phyloP scores from a whole-genome alignment of 2,888 invertebrate species.

The Pammene aurita region DNA sequence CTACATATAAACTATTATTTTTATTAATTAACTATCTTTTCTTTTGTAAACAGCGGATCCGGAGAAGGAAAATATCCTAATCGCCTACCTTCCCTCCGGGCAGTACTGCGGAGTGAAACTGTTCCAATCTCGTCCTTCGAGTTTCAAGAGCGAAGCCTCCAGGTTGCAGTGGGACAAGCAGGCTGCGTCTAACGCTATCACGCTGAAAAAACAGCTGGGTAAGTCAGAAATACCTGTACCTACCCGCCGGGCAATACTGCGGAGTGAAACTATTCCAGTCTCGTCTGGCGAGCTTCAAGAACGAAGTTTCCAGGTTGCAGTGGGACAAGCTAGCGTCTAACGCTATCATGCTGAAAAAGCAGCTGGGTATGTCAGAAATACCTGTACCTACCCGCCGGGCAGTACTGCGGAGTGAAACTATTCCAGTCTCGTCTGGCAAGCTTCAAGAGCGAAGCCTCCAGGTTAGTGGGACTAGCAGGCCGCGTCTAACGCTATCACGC shows the following conservation, averaged over 20 bases:
- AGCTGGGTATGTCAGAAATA: conserved; percentile 66
- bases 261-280: conserved; percentile 86
- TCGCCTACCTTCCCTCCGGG: conserved; percentile 84
- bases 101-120: conserved; percentile 87
- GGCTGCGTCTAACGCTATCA: conserved; percentile 84
- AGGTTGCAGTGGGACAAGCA: conserved; percentile 86
- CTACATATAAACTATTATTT: too few relatives aligned
- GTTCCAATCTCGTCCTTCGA: conserved; percentile 83
- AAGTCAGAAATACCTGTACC: conserved; percentile 56
- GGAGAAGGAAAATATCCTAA: conserved; percentile 82
- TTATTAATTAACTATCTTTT: background rate
- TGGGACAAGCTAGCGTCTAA: conserved; percentile 87
- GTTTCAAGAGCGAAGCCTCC: conserved; percentile 84
- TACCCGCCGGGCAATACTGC: conserved; percentile 85
- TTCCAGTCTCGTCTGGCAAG: conserved; percentile 83
- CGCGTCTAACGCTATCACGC: conserved; percentile 83
- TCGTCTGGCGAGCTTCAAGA: conserved; percentile 84
- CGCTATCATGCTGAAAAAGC: conserved; percentile 84
- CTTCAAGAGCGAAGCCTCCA: conserved; percentile 84
- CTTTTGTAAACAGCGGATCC: conserved; percentile 57
- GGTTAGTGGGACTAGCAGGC: conserved; percentile 87
- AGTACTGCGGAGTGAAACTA: conserved; percentile 86
- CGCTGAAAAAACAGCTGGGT: conserved; percentile 84
- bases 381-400: conserved; percentile 82
- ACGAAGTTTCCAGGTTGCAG: conserved; percentile 82